Percentiles rank a stretch among this genome's conserved stretches.
Evolutionary conservation across 2,888 invertebrate genomes (phyloP).

Genomic region (Drosophila conformis): DNA sequence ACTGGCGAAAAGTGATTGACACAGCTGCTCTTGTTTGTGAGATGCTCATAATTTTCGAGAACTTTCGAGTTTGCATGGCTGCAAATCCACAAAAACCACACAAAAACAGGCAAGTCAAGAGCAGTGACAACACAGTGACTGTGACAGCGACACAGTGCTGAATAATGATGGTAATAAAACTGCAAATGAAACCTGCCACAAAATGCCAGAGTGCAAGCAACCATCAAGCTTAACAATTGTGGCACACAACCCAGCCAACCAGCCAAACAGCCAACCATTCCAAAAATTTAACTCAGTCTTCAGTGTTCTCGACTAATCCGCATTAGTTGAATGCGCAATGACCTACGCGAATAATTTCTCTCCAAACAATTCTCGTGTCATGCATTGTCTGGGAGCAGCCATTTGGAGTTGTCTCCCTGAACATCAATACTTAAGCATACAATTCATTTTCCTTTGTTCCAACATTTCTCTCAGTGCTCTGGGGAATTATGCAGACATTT

Average conservation of each 20-base stretch:
- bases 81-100: conserved; percentile 30
- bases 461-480: background rate
- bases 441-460: conserved; percentile 35
- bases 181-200: conserved; percentile 52
- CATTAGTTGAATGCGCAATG: conserved; percentile 54
- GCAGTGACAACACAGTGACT: conserved; percentile 38
- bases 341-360: conserved; percentile 50
- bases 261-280: background rate
- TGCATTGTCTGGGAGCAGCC: conserved; percentile 24
- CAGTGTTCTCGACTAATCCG: conserved; percentile 37
- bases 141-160: conserved; percentile 28
- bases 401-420: conserved; percentile 25
- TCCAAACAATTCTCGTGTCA: conserved; percentile 36
- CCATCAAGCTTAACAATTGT: conserved; percentile 42
- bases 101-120: conserved; percentile 39
- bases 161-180: conserved; percentile 70
- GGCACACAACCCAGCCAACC: background rate
- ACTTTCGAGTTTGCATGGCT: conserved; percentile 9
- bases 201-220: conserved; percentile 53
- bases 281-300: conserved; percentile 13
- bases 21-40: conserved; percentile 20
- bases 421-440: conserved; percentile 58
- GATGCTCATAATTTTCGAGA: background rate
- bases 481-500: conserved; percentile 21
- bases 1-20: conserved; percentile 27